These are phyloP conservation scores for Erithacus rubecula DNA, from an alignment of 2,797 vertebrate species.

Conservation along the genomic window DNA sequence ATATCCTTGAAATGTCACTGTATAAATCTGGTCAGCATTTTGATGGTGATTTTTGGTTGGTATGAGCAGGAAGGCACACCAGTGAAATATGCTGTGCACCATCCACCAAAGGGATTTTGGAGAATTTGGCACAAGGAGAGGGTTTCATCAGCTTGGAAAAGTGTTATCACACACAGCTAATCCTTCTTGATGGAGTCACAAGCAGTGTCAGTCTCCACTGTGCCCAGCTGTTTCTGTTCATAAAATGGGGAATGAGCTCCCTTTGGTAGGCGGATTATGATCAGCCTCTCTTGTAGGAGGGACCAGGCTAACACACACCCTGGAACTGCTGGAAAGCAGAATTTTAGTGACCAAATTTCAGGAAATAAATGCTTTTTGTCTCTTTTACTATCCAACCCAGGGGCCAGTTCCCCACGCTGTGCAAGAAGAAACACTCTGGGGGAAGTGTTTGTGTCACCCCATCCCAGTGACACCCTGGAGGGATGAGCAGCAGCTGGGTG, in stretches of 20 bases:
- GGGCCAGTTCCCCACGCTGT: not conserved
- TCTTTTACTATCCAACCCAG: not conserved
- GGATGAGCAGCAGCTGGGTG: not conserved
- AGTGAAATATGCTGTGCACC: not conserved
- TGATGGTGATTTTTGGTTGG: not conserved
- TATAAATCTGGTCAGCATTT: not conserved
- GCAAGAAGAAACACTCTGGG: not conserved
- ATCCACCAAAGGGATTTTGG: not conserved
- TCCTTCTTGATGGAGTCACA: not conserved
- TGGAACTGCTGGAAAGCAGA: not conserved
- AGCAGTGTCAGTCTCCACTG: not conserved
- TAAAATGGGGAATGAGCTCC: not conserved
- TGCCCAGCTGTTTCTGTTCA: not conserved
- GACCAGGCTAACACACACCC: not conserved
- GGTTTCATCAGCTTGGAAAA: not conserved
- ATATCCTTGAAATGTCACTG: not conserved
- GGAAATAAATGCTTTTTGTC: not conserved
- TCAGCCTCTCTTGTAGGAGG: not conserved
- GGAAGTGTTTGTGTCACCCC: not conserved
- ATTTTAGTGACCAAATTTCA: not conserved
- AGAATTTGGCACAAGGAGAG: not conserved
- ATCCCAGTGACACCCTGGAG: fast-evolving
- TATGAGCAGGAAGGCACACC: not conserved
- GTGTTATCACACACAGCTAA: not conserved
- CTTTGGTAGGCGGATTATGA: not conserved